Evolutionary conservation across 2,113 vertebrate species (phyloP).

Genomic region (Sphaerodactylus townsendi): DNA sequence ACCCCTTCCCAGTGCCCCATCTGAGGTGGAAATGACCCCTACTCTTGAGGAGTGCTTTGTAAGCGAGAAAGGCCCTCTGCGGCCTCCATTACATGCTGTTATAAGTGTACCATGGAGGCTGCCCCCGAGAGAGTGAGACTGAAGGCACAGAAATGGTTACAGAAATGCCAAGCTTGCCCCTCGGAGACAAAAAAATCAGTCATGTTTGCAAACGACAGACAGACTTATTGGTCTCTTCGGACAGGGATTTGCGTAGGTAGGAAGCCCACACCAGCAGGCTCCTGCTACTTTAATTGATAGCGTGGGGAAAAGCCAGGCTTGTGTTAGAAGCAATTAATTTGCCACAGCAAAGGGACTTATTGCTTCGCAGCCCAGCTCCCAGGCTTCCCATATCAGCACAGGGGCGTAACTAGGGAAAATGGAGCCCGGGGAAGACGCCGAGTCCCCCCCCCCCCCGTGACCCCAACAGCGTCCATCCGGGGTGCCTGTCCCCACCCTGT

Average conservation of each 20-base stretch:
- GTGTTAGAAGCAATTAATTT: conserved; percentile 17
- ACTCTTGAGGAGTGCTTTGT: not conserved
- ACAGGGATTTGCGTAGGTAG: conserved; percentile 14
- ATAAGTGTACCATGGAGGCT: not conserved
- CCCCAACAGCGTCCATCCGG: no score
- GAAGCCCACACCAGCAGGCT: conserved; percentile 15
- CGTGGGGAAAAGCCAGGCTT: not conserved
- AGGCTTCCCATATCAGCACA: not conserved
- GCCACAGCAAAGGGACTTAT: not conserved
- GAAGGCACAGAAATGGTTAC: not conserved
- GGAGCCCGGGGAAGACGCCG: no score
- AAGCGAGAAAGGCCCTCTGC: not conserved
- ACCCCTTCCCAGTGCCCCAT: not conserved
- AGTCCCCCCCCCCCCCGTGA: no score
- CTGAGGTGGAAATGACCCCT: not conserved
- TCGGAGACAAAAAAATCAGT: not conserved
- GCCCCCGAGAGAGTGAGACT: not conserved
- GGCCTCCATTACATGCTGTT: not conserved
- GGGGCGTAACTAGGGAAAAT: no score
- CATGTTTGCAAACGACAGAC: not conserved
- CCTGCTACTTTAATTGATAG: conserved; percentile 22
- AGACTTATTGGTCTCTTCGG: not conserved
- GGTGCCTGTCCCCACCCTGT: no score
- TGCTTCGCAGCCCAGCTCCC: not conserved
- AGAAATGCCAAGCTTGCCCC: not conserved